Evolutionary conservation across 2,888 invertebrate genomes (phyloP), one percentile per base, ranked within the genome.

Genomic region (Eucera pruinosa): DNA sequence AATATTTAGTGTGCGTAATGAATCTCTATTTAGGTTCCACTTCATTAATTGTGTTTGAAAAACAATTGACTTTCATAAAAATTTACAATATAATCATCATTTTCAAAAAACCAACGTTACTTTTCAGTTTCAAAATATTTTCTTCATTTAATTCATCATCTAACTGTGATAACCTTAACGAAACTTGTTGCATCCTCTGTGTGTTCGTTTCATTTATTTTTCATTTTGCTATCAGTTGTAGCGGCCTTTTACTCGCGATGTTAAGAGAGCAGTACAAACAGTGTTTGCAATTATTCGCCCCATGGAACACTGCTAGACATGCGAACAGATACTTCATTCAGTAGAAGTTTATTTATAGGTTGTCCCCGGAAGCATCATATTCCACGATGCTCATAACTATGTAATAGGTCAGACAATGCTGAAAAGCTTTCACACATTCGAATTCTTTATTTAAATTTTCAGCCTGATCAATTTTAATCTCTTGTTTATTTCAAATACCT

Each of bases 321-420:
- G 33, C 57, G 25, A 30, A 43, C 33, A 47, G 54, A 57, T 52
- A 47, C 48, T 58, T 67, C 66, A 45, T 57, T 67, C 33, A 58
- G 47, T 11, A 15, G 23, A 55, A 30, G 18, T 61, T 69, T 61
- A 61, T 43, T 71, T 69, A 58, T 65, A 61, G 43, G 18, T 25
- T 48, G 52, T 25, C 65, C 33, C 33, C 50, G 55, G 54, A 65
- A 50, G 36, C 39, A 39, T 43, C 39, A 48, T 41, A 43, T 36
- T 65, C 39, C 47, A 20, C 55, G 66, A n/a, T n/a, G n/a, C 41
- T 66, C 25, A 11, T 36, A 78, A 64, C 36, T 43, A 41, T 69
- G 57, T 50, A 52, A 69, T 45, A 62, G 47, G n/a, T 41, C 27
- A 1, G 15, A 15, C 23, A 33, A 25, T 33, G 23, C 33, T 61